phyloP scores from a whole-genome alignment of 2,888 invertebrate species.

The Stenichneumon culpator region DNA sequence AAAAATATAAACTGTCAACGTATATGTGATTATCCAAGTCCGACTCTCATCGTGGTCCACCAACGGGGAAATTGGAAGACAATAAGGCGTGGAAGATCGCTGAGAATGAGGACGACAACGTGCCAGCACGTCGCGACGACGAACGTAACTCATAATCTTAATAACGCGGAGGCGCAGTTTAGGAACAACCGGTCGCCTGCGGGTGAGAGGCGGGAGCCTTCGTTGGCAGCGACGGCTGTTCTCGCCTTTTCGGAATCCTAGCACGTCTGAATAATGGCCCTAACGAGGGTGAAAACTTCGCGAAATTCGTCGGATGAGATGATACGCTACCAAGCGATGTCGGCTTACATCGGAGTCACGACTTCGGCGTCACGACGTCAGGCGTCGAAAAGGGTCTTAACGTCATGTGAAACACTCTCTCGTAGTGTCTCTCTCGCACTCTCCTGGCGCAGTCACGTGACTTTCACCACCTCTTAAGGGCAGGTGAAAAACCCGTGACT shows the following conservation, averaged over 20 bases:
- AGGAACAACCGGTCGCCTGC: constrained; percentile 28
- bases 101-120: neutral
- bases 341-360: neutral
- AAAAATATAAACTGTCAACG: neutral
- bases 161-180: constrained; percentile 33
- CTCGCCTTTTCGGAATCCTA: constrained; percentile 55
- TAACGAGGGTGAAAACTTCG: constrained; percentile 63
- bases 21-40: neutral
- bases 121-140: constrained; percentile 13
- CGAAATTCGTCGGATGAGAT: constrained; percentile 43
- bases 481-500: too few relatives aligned
- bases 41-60: neutral
- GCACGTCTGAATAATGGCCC: constrained; percentile 62
- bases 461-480: too few relatives aligned
- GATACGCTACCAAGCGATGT: neutral
- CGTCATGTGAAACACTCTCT: constrained; percentile 4
- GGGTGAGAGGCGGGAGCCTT: neutral
- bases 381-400: constrained; percentile 32
- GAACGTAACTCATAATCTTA: constrained; percentile 54
- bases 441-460: too few relatives aligned
- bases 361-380: neutral
- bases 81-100: neutral
- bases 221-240: constrained; percentile 20
- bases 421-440: too few relatives aligned
- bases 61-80: constrained; percentile 2